Evolutionary conservation across 2,888 invertebrate species (phyloP).

Genomic region (Limenitis camilla): DNA sequence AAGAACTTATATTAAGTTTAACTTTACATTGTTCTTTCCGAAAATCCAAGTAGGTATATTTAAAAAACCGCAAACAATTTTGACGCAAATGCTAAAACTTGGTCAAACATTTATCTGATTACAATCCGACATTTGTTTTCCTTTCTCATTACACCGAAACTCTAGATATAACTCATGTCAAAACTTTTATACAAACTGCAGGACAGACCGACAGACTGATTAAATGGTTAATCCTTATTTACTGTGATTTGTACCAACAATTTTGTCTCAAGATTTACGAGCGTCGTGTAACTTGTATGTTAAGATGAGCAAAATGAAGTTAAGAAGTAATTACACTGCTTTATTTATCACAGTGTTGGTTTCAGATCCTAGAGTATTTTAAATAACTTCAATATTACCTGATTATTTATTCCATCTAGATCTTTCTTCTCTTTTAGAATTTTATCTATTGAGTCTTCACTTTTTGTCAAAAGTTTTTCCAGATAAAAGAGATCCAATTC

Average conservation of each 20-base stretch:
- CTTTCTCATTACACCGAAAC: conserved; percentile 38
- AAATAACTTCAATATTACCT: no score
- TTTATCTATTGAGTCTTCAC: no score
- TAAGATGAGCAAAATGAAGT: conserved; percentile 50
- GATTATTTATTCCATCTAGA: no score
- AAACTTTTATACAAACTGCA: conserved; percentile 53
- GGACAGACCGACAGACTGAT: conserved; percentile 46
- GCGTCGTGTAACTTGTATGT: conserved; percentile 49
- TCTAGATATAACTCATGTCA: conserved; percentile 63
- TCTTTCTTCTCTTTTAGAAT: no score
- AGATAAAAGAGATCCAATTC: no score
- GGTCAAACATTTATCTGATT: conserved; percentile 21
- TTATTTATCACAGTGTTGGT: conserved; percentile 18
- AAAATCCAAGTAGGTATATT: no score
- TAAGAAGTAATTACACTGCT: conserved; percentile 20
- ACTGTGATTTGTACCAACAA: conserved; percentile 54
- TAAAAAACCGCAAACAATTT: no score
- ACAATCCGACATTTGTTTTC: conserved; percentile 29
- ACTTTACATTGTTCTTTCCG: no score
- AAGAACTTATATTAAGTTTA: no score
- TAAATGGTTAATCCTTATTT: conserved; percentile 71
- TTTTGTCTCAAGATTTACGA: conserved; percentile 57
- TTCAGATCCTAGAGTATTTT: neutral
- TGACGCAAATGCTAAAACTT: conserved; percentile 3
- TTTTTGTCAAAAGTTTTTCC: no score